These are phyloP conservation scores for Eutrigla gurnardus DNA, from an alignment of 2,797 vertebrate species.

Conservation along the genomic window DNA sequence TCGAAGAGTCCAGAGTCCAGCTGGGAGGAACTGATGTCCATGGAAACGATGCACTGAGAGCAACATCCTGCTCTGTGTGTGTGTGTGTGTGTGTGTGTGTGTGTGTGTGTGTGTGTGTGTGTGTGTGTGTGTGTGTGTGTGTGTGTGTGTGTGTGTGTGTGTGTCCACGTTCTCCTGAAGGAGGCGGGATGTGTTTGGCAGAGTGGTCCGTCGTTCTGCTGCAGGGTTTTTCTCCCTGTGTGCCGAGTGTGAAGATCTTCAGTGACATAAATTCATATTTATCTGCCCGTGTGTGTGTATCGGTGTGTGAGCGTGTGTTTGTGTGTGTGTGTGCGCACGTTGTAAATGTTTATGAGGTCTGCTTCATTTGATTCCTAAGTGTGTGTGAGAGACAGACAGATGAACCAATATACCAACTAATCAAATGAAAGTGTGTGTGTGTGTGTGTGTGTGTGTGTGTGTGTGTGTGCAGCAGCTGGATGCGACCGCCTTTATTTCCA, in stretches of 20 bases:
- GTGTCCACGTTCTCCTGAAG: slow-evolving; percentile 10
- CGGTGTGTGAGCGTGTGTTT: not conserved
- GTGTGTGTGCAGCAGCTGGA: slow-evolving; percentile 36
- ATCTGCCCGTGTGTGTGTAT: slow-evolving; percentile 2
- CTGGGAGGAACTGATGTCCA: not conserved
- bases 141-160: not conserved
- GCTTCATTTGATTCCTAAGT: slow-evolving; percentile 54
- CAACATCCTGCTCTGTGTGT: not conserved
- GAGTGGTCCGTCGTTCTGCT: slow-evolving; percentile 10
- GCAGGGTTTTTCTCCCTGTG: not conserved
- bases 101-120: not conserved
- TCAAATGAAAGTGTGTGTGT: slow-evolving; percentile 24
- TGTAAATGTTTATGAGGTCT: slow-evolving; percentile 54
- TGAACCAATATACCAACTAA: slow-evolving; percentile 47
- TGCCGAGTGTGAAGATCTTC: not conserved
- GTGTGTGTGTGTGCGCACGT: not conserved
- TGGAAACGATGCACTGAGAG: not conserved
- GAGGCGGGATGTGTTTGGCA: not conserved
- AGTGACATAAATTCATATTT: slow-evolving; percentile 38
- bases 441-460: slow-evolving; percentile 18
- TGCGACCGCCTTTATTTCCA: not conserved
- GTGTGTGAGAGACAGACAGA: slow-evolving; percentile 54
- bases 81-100: not conserved
- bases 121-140: not conserved
- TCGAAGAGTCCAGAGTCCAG: not conserved